Base-by-base conservation (phyloP, 2,113 vertebrate genomes). In the Megaceryle torquata region DNA sequence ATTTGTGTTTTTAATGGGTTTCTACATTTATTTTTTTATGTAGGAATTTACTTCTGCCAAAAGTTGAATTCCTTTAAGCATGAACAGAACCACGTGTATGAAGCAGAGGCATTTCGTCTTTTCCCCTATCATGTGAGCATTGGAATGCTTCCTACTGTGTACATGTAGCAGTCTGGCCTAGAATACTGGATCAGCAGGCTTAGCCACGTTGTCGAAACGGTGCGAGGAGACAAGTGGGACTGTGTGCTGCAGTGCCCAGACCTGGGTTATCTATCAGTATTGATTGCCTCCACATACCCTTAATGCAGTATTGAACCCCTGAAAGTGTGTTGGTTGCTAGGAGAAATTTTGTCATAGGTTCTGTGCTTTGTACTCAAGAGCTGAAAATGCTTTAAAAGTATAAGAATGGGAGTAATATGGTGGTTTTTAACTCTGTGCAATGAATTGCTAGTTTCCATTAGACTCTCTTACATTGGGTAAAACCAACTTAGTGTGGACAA, bases 1-100 rank as follows among this genome's bases (percentile, higher is more conserved):
- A 64, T 76, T 61, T 68, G 37, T 97, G 91, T 48, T 89, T 95
- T 95, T 94, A 84, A 92, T 93, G 51, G 35, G 75, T 97, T 95
- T 97, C 91, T 96, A 93, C 50, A 9, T 92, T 86, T 95, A 69
- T 44, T 84, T 68, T 97, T 93, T 91, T 91, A 95, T 72, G 88
- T 95, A 86, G 96, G 87, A 81, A 72, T 95, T 94, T 75, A 78
- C 82, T 94, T 93, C 77, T 92, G 92, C 92, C 86, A 81, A 90
- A 95, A 86, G 74, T 61, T 82, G 59, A 92, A 69, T 88, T 92
- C 50, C 70, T 93, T 92, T 94, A 69, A 90, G 60, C 39, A 3
- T 84, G 37, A 63, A 75, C 61, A 87, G 84, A 82, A 69, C 44
- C 1, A 1, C 44, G 19, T 67, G 20, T 54, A 7, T 51, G 43